Conservation (phyloP, 2,113 vertebrate species). For the Irena cyanogastra region DNA sequence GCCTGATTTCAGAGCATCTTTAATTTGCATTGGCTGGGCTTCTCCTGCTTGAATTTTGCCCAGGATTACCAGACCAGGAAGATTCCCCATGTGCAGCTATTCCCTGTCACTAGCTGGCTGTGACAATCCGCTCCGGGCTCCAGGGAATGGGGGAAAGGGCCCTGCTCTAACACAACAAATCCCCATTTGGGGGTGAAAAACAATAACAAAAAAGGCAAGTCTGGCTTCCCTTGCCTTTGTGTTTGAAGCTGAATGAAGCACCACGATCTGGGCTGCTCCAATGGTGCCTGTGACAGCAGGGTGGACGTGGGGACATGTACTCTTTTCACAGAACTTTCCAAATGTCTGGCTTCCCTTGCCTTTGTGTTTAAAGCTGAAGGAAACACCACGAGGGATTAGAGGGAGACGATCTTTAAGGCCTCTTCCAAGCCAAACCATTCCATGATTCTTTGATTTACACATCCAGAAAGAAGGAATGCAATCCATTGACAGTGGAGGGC, state of each 20-base stretch:
- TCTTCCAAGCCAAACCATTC: background rate
- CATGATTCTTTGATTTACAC: background rate
- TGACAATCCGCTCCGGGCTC: background rate
- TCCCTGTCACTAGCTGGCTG: background rate
- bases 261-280: too few relatives aligned
- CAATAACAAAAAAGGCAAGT: background rate
- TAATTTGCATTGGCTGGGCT: background rate
- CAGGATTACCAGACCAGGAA: background rate
- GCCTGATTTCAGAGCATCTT: background rate
- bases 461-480: background rate
- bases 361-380: background rate
- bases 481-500: rapidly evolving
- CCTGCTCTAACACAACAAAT: background rate
- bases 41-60: background rate
- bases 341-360: background rate
- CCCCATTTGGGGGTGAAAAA: rapidly evolving
- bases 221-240: background rate
- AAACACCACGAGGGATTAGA: background rate
- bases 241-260: background rate
- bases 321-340: too few relatives aligned
- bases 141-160: background rate
- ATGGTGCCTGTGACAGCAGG: too few relatives aligned
- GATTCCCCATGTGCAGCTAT: background rate
- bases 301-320: too few relatives aligned
- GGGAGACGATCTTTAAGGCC: background rate